A percentile compares a stretch with the other conserved stretches of the same genome.
Conservation (phyloP, 2,113 vertebrate species). For the Calypte anna region DNA sequence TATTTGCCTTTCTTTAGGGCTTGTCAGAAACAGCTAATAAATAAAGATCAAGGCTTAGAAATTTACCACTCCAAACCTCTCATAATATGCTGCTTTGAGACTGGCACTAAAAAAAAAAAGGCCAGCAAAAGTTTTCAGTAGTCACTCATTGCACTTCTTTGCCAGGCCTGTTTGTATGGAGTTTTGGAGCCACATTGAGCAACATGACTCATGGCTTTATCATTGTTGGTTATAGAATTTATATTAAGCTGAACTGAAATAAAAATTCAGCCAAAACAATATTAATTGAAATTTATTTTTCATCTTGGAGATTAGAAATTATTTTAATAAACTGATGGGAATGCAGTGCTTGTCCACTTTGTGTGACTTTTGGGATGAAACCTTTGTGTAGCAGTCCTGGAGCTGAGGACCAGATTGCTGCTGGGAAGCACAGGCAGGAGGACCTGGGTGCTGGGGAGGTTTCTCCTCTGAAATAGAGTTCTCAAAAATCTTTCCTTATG, state of each 20-base stretch:
- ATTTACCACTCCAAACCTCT: background rate
- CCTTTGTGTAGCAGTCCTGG: background rate
- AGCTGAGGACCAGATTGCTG: rapidly evolving
- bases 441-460: rapidly evolving
- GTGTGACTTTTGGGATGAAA: background rate
- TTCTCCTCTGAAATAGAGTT: background rate
- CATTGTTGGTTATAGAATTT: too few species aligned
- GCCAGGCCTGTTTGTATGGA: too few species aligned
- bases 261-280: too few species aligned
- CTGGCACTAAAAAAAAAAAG: background rate
- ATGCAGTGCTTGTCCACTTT: background rate
- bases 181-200: too few species aligned
- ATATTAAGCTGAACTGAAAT: too few species aligned
- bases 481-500: background rate
- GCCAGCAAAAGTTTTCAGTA: too few species aligned
- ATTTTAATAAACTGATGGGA: too few species aligned
- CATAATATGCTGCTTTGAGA: background rate
- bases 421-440: rapidly evolving
- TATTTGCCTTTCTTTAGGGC: background rate
- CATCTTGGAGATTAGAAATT: too few species aligned
- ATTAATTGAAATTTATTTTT: too few species aligned
- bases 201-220: too few species aligned
- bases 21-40: constrained; percentile 53
- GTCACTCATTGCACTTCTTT: too few species aligned
- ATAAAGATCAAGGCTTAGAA: background rate